Conservation (phyloP, 2,888 invertebrate genomes). For the Dorcus parallelipipedus region DNA sequence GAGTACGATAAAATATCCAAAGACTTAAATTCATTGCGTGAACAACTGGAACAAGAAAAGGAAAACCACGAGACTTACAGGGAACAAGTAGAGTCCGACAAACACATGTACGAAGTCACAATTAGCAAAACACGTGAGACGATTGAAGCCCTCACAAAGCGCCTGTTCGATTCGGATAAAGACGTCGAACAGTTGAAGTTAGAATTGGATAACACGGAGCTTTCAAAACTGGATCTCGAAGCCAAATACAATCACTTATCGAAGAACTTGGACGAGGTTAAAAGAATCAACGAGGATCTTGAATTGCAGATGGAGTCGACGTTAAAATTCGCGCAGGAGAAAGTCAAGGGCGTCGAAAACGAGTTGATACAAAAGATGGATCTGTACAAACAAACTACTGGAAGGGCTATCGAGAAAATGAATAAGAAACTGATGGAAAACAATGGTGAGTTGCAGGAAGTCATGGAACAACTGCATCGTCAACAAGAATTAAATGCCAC, state of each 20-base stretch:
- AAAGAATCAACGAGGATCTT: conserved; percentile 36
- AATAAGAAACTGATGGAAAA: conserved; percentile 20
- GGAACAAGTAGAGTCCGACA: conserved; percentile 52
- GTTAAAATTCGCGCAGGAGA: conserved; percentile 33
- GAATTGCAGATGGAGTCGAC: conserved; percentile 40
- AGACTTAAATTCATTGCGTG: background rate
- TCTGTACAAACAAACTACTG: conserved; percentile 16
- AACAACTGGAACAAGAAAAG: conserved; percentile 14
- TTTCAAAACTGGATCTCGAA: conserved; percentile 39
- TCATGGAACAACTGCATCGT: conserved; percentile 9
- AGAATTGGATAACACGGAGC: conserved; percentile 41
- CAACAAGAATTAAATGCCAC: conserved; percentile 16
- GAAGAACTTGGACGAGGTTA: conserved; percentile 34
- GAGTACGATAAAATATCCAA: conserved; percentile 14
- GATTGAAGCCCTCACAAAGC: conserved; percentile 57
- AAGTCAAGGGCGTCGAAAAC: conserved; percentile 32
- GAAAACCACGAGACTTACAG: conserved; percentile 50
- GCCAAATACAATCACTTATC: conserved; percentile 34
- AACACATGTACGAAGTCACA: conserved; percentile 58
- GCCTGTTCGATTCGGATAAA: conserved; percentile 58
- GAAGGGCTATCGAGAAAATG: conserved; percentile 12
- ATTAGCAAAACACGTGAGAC: conserved; percentile 57
- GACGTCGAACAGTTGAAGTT: conserved; percentile 57
- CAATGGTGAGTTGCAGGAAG: conserved; percentile 13
- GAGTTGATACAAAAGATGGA: conserved; percentile 36